These are phyloP conservation scores for Loris lydekkerianus DNA, from an alignment of 2,797 vertebrate genomes.

Conservation along the genomic window DNA sequence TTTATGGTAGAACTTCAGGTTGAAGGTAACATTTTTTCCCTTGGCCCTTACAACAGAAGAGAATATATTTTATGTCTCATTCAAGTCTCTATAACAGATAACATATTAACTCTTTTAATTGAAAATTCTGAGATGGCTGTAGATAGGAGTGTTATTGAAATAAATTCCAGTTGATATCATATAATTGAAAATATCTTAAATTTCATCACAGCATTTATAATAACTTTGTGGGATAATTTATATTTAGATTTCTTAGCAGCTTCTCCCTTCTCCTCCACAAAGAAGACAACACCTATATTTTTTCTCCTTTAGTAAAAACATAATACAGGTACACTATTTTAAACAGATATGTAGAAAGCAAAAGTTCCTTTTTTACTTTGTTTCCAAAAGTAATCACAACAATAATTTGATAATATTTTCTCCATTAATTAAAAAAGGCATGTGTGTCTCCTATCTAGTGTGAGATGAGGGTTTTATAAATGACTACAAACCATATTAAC, in stretches of 20 bases:
- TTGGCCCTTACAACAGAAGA: background rate
- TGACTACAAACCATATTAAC: background rate
- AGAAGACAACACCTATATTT: background rate
- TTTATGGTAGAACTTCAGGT: background rate
- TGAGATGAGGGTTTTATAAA: background rate
- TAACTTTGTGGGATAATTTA: background rate
- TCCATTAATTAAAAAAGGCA: slow-evolving; percentile 16
- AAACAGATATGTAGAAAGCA: background rate
- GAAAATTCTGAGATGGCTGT: background rate
- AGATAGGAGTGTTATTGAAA: background rate
- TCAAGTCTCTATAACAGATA: background rate
- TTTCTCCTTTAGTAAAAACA: background rate
- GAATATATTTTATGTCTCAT: slow-evolving; percentile 1
- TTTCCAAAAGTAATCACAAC: background rate
- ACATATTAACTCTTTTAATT: background rate
- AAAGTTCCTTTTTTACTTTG: background rate
- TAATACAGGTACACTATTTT: background rate
- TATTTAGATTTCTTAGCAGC: slow-evolving; percentile 36
- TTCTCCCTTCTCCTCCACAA: background rate
- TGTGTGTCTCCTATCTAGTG: background rate
- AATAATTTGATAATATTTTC: slow-evolving; percentile 10
- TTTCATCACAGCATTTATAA: background rate
- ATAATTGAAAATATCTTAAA: slow-evolving; percentile 12
- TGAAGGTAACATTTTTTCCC: background rate
- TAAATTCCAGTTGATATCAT: background rate